phyloP scores from a whole-genome alignment of 2,888 invertebrate species.

The Aspidiotus rigidus region DNA sequence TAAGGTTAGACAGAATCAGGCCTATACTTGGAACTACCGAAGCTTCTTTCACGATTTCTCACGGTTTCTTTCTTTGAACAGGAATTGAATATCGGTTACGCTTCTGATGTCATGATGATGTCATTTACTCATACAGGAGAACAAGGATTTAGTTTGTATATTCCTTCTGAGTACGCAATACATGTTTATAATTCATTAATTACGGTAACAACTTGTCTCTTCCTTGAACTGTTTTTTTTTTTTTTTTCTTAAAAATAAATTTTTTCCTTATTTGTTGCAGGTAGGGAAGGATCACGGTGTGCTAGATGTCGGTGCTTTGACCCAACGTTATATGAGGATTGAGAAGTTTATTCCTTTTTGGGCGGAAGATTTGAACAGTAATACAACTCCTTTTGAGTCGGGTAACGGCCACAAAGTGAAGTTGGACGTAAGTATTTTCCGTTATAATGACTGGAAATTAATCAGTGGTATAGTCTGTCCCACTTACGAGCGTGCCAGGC shows the following conservation, averaged over 20 bases:
- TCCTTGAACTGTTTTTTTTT: neutral
- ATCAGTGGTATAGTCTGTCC: neutral
- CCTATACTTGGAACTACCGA: too few relatives aligned
- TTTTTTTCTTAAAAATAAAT: neutral
- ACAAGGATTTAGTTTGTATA: constrained; percentile 59
- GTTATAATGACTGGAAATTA: neutral
- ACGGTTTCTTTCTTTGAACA: constrained; percentile 39
- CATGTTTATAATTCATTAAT: constrained; percentile 63
- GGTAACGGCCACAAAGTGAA: constrained; percentile 54
- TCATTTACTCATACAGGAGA: constrained; percentile 63
- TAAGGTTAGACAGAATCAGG: constrained; percentile 45
- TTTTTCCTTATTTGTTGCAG: constrained; percentile 39
- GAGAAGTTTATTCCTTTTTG: constrained; percentile 64
- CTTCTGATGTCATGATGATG: constrained; percentile 60
- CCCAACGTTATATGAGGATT: constrained; percentile 57
- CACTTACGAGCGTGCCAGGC: neutral
- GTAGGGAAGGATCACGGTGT: constrained; percentile 58
- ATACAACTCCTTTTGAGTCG: constrained; percentile 55
- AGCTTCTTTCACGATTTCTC: too few relatives aligned
- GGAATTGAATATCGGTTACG: constrained; percentile 57
- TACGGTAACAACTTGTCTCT: constrained; percentile 42
- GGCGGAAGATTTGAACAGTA: constrained; percentile 57
- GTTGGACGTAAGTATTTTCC: constrained; percentile 44
- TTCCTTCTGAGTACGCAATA: constrained; percentile 63
- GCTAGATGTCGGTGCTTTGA: constrained; percentile 57